phyloP scores from a whole-genome alignment of 1,140 invertebrate species.

The Cheumatopsyche charites region DNA sequence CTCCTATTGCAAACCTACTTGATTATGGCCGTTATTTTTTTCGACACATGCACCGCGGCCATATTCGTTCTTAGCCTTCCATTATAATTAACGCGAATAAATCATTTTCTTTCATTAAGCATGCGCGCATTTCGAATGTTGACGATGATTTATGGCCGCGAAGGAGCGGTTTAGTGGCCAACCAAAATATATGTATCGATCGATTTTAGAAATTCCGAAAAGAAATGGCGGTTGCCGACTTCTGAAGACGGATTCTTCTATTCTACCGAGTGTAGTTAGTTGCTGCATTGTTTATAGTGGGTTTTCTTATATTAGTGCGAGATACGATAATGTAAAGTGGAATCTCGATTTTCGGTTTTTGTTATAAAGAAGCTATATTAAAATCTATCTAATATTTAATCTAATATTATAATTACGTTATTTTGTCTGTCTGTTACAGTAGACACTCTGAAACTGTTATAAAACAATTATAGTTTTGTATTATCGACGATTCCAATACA shows the following conservation, averaged over 20 bases:
- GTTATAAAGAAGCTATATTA: too few species aligned
- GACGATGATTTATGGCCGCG: constrained; percentile 7
- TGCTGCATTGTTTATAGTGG: constrained; percentile 30
- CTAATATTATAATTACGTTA: too few species aligned
- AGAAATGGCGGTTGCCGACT: too few species aligned
- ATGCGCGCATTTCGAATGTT: constrained; percentile 5
- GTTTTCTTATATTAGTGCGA: constrained; percentile 1
- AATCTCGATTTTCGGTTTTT: neutral
- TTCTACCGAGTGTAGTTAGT: too few species aligned
- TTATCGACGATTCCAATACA: too few species aligned
- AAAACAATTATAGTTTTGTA: too few species aligned
- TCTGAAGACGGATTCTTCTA: too few species aligned
- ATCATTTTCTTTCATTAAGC: constrained; percentile 11
- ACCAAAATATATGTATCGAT: too few species aligned
- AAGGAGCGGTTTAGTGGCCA: constrained; percentile 2
- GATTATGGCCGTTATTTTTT: neutral
- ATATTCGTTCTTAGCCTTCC: neutral
- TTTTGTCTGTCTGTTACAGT: too few species aligned
- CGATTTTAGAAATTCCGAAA: too few species aligned
- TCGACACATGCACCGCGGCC: neutral
- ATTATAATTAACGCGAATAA: constrained; percentile 11
- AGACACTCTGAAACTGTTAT: too few species aligned
- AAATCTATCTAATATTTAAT: too few species aligned
- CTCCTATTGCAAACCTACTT: neutral
- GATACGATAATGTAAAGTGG: neutral